Evolutionary conservation across 2,113 vertebrate genomes (phyloP).

Genomic region (Lichenostomus cassidix): DNA sequence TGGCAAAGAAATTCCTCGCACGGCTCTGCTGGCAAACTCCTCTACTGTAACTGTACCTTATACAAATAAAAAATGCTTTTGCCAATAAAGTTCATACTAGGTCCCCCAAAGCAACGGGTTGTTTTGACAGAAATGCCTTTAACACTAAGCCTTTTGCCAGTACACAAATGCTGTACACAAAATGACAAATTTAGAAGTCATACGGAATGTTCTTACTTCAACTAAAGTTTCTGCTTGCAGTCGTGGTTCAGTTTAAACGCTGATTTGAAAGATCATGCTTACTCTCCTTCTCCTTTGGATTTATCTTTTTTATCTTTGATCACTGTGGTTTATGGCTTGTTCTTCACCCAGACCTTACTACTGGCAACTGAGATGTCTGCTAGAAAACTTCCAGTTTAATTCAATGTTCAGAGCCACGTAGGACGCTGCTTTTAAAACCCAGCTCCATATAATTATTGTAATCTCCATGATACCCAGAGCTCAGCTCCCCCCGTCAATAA

Average conservation of each 20-base stretch:
- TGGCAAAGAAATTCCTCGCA: conserved; percentile 37
- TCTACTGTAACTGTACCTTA: conserved; percentile 57
- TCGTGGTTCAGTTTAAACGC: background rate
- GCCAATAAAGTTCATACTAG: conserved; percentile 64
- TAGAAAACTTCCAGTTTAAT: conserved; percentile 3
- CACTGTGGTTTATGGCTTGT: background rate
- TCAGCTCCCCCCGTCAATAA: conserved; percentile 54
- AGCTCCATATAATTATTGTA: conserved; percentile 41
- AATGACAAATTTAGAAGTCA: conserved; percentile 65
- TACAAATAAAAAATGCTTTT: conserved; percentile 65
- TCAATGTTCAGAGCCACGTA: background rate
- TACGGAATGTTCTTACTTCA: conserved; percentile 9
- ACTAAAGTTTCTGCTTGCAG: conserved; percentile 37
- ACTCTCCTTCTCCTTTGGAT: background rate
- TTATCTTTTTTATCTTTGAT: background rate
- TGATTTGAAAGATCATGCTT: background rate
- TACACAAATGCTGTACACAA: conserved; percentile 69
- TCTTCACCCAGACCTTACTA: background rate
- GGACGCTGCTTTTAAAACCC: background rate
- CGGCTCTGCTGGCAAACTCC: conserved; percentile 50
- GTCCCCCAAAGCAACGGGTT: conserved; percentile 64
- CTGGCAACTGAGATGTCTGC: background rate
- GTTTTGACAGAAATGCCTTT: conserved; percentile 68
- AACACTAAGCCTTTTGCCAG: conserved; percentile 64
- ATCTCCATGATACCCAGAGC: conserved; percentile 34